These are phyloP conservation scores for Gobio occitaniae DNA, from an alignment of 2,797 vertebrate genomes.

Conservation along the genomic window DNA sequence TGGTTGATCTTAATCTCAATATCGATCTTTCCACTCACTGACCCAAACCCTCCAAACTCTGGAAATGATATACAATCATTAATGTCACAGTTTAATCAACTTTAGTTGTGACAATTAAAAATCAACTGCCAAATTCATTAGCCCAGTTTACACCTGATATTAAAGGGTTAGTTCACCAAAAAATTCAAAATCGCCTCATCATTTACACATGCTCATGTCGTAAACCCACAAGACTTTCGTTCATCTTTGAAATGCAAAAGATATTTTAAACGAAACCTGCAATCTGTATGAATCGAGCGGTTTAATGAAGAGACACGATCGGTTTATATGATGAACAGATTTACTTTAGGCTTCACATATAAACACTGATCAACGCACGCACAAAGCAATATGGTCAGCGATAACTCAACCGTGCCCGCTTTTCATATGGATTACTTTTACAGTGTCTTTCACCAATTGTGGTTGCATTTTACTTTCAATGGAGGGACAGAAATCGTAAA, in stretches of 20 bases:
- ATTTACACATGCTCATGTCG: neutral
- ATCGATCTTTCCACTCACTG: constrained; percentile 92
- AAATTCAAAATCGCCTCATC: neutral
- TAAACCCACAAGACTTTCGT: neutral
- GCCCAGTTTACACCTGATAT: neutral
- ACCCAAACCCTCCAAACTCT: constrained; percentile 95
- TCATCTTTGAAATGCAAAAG: neutral
- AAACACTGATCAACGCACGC: neutral
- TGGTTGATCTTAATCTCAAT: constrained; percentile 96
- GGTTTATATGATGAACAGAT: neutral
- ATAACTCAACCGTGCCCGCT: no score
- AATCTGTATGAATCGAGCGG: neutral
- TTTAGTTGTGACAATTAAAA: neutral
- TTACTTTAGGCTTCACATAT: neutral
- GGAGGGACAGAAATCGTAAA: neutral
- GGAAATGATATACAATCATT: constrained; percentile 10
- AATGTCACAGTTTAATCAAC: neutral
- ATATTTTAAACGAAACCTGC: neutral
- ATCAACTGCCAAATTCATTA: neutral
- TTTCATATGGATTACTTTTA: neutral
- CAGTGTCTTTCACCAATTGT: neutral
- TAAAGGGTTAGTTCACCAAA: neutral
- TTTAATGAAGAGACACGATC: neutral
- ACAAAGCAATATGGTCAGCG: no score
- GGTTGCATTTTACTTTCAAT: neutral